Percentiles rank a stretch among this genome's conserved stretches.
These are phyloP conservation scores for Chymomyza costata DNA, from an alignment of 1,140 invertebrate genomes.

Conservation along the genomic window DNA sequence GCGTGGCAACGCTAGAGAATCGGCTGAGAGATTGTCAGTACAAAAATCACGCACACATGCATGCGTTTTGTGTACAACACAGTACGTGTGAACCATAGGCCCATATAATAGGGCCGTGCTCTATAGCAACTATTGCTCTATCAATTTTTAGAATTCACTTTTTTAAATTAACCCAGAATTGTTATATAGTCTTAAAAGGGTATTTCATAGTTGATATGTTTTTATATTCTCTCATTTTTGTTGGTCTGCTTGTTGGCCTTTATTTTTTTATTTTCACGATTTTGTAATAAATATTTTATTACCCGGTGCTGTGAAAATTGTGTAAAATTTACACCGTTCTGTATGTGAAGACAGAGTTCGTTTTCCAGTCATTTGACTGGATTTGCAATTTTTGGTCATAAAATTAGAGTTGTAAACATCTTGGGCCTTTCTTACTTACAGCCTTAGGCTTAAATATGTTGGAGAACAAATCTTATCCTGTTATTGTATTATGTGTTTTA, in stretches of 20 bases:
- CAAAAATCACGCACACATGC: no score
- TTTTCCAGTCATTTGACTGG: slow-evolving; percentile 37
- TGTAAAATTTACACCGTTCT: slow-evolving; percentile 38
- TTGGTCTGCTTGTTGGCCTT: slow-evolving; percentile 11
- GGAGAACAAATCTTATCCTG: slow-evolving; percentile 11
- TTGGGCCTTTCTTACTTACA: not conserved
- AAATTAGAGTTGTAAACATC: slow-evolving; percentile 19
- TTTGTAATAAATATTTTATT: slow-evolving; percentile 63
- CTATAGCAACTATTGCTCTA: no score
- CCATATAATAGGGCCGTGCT: no score
- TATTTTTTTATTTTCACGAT: slow-evolving; percentile 20
- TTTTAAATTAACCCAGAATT: no score
- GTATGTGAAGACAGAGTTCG: slow-evolving; percentile 6
- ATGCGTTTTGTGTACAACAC: no score
- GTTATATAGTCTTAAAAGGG: no score
- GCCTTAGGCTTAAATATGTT: not conserved
- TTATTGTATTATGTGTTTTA: slow-evolving; percentile 15
- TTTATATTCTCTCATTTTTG: slow-evolving; percentile 17
- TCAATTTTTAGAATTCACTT: no score
- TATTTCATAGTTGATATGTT: no score
- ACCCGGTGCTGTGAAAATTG: slow-evolving; percentile 40
- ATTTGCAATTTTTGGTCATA: slow-evolving; percentile 48
- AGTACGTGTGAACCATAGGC: no score
- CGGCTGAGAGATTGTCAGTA: no score
- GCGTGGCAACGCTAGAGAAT: no score